Evolutionary conservation across 2,113 vertebrate genomes (phyloP).

Genomic region (Mesocricetus auratus): DNA sequence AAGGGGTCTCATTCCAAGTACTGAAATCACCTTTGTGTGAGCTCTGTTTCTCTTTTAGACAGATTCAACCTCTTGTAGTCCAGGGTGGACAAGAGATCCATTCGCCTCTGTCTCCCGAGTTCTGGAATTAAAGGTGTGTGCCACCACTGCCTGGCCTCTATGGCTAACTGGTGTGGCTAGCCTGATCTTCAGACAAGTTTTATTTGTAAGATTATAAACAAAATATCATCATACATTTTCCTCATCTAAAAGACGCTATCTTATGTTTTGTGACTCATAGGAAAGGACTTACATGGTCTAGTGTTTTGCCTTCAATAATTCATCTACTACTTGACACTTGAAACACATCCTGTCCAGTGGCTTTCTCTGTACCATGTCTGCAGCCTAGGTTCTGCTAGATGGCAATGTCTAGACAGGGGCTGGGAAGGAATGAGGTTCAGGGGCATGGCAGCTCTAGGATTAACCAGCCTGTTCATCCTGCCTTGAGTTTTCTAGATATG

Average conservation of each 20-base stretch:
- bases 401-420: neutral
- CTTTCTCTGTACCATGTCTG: neutral
- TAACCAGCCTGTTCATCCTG: neutral
- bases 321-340: neutral
- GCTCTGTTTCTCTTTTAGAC: too few species aligned
- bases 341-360: neutral
- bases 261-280: neutral
- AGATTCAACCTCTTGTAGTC: too few species aligned
- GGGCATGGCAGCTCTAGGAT: neutral
- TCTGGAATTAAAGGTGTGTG: too few species aligned
- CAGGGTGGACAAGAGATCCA: too few species aligned
- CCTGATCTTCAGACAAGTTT: too few species aligned
- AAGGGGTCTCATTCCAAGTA: too few species aligned
- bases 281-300: neutral
- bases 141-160: too few species aligned
- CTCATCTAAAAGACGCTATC: conserved; percentile 1
- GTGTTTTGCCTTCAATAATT: neutral
- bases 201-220: too few species aligned
- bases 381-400: neutral
- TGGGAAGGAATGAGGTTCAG: neutral
- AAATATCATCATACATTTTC: neutral
- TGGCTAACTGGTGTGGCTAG: too few species aligned
- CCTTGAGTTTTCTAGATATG: conserved; percentile 5
- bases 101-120: too few species aligned
- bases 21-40: too few species aligned